phyloP scores from a whole-genome alignment of 2,797 vertebrate species.

The Onychomys leucogaster region DNA sequence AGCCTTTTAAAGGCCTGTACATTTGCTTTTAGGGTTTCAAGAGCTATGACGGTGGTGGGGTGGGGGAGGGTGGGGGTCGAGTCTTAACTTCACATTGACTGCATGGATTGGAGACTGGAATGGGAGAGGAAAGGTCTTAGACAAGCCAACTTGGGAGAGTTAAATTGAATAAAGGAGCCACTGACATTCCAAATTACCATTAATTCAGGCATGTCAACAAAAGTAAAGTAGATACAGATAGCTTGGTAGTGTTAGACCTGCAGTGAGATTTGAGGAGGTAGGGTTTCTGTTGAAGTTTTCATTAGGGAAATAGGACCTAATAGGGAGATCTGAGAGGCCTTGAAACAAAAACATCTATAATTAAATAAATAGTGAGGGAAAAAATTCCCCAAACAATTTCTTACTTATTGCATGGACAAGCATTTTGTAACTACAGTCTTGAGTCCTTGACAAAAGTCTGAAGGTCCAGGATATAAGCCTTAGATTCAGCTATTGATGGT shows the following conservation, averaged over 20 bases:
- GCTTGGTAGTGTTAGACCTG: not conserved
- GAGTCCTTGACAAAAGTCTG: not conserved
- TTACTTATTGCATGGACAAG: not conserved
- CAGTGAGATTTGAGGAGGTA: not conserved
- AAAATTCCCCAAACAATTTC: not conserved
- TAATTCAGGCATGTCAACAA: not conserved
- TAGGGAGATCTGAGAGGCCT: not conserved
- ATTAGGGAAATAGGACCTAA: not conserved
- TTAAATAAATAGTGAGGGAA: not conserved
- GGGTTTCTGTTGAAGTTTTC: not conserved
- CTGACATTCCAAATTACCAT: not conserved
- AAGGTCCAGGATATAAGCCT: not conserved
- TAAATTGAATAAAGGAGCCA: not conserved
- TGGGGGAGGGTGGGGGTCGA: rapidly evolving
- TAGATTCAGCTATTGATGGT: rapidly evolving
- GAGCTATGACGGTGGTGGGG: too few relatives aligned
- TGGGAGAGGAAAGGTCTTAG: not conserved
- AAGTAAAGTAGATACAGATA: not conserved
- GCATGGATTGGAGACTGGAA: not conserved
- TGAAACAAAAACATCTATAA: not conserved
- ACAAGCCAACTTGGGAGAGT: not conserved
- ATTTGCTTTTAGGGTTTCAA: not conserved
- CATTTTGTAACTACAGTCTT: not conserved
- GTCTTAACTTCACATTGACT: not conserved
- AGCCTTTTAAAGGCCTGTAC: not conserved